Evolutionary conservation across 2,113 vertebrate genomes (phyloP), one percentile per base, ranked within the genome.

Genomic region (Motacilla alba): DNA sequence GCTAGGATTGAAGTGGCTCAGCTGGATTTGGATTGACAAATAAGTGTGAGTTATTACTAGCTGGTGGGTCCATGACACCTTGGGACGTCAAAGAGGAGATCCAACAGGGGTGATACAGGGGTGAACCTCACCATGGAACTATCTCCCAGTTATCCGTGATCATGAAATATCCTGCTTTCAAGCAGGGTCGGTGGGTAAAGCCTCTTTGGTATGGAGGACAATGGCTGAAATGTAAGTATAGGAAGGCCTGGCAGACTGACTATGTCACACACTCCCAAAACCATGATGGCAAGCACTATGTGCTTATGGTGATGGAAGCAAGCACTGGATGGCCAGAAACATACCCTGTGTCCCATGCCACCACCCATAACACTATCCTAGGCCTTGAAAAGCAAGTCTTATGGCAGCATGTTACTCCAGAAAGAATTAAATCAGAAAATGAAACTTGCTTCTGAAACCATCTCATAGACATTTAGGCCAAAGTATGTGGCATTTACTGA

Each of bases 361-460:
- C 31, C 3, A 21, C 5, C 53, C 21, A 52, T 11, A 77, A 18
- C 22, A 33, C 7, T 44, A 27, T 14, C 27, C 27, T 52, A 27
- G 17, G 17, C 11, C 26, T 52, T 44, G 63, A 52, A 60, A 35
- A 37, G 6, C 21, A 77, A 68, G 9, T 10, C 27, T 31, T 22
- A 52, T 22, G 37, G 37, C 8, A 18, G 37, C 17, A 22, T 1
- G 3, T 9, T 68, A 52, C 11, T 18, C 31, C 31, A 76, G 21
- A 26, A 43, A 50, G 9, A 44, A 43, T 15, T 33, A 43, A 68
- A 18, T 23, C 17, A 52, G 33, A 37, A 17, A 52, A 31, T 12
- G 9, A 14, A 52, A 28, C 37, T 44, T 1, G 0, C 3, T 52
- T 52, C 17, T 13, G 2, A 37, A 69, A 18, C 26, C 5, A 14